A percentile compares a stretch with the other conserved stretches of the same genome.
Evolutionary conservation across 2,888 invertebrate species (phyloP).

Genomic region (Brachylomia viminalis): DNA sequence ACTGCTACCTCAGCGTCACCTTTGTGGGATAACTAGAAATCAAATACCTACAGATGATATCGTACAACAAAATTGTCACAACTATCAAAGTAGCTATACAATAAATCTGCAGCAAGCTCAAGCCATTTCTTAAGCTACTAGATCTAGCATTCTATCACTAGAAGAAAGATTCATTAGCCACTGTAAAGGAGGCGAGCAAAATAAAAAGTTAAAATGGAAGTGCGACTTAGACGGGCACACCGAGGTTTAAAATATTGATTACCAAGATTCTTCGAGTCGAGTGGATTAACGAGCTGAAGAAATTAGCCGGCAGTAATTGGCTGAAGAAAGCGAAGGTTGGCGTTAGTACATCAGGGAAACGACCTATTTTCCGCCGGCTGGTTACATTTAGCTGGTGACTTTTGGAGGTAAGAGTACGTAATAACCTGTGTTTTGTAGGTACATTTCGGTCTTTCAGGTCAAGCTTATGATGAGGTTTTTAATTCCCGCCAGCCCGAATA

Average conservation of each 20-base stretch:
- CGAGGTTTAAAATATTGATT: slow-evolving; percentile 60
- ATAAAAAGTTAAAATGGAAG: slow-evolving; percentile 46
- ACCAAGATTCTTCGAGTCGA: slow-evolving; percentile 45
- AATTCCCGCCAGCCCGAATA: neutral
- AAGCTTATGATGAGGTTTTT: neutral
- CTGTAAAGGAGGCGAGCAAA: slow-evolving; percentile 17
- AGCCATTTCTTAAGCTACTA: slow-evolving; percentile 9
- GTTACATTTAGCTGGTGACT: neutral
- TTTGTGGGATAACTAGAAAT: neutral
- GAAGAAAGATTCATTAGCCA: slow-evolving; percentile 46
- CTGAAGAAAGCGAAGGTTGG: slow-evolving; percentile 38
- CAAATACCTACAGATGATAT: neutral
- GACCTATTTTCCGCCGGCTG: slow-evolving; percentile 22
- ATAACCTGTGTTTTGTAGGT: neutral
- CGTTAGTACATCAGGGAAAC: slow-evolving; percentile 21
- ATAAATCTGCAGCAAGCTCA: neutral
- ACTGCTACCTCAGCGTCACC: neutral
- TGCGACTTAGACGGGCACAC: slow-evolving; percentile 31
- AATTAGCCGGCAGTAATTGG: slow-evolving; percentile 62
- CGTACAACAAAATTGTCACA: neutral
- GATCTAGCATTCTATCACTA: slow-evolving; percentile 34
- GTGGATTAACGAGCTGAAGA: slow-evolving; percentile 51
- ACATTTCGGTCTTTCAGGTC: neutral
- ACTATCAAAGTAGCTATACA: neutral
- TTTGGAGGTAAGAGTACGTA: neutral